These are phyloP conservation scores for Capreolus pygargus DNA, from an alignment of 2,113 vertebrate species.

Conservation along the genomic window DNA sequence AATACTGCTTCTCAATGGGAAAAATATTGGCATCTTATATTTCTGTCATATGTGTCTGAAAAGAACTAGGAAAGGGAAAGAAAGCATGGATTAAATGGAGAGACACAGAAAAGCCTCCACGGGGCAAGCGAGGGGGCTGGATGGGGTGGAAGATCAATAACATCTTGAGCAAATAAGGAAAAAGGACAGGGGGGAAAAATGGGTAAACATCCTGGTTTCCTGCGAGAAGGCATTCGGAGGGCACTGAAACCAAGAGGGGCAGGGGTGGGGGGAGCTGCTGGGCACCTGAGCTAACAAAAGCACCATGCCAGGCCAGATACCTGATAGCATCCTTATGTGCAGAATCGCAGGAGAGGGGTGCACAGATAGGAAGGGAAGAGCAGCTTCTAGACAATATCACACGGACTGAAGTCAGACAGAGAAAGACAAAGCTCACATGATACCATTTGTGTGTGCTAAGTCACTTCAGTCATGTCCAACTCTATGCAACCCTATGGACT, in stretches of 20 bases:
- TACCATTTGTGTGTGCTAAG: background rate
- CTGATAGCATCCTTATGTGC: too few species aligned
- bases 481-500: background rate
- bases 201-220: background rate
- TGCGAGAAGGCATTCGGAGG: background rate
- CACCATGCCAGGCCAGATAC: background rate
- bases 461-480: background rate
- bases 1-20: background rate
- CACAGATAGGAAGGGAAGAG: background rate
- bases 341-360: background rate
- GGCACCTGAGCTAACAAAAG: fast-evolving
- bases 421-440: background rate
- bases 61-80: background rate
- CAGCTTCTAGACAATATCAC: background rate
- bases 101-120: background rate
- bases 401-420: background rate
- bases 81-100: background rate
- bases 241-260: background rate
- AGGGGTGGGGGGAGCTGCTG: too few species aligned
- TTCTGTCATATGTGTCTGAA: background rate
- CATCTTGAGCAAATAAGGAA: background rate
- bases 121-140: fast-evolving
- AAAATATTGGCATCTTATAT: background rate
- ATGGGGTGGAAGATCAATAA: background rate
- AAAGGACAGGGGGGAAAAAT: background rate